Conservation (phyloP, 2,888 invertebrate species). For the Andrena fulva region DNA sequence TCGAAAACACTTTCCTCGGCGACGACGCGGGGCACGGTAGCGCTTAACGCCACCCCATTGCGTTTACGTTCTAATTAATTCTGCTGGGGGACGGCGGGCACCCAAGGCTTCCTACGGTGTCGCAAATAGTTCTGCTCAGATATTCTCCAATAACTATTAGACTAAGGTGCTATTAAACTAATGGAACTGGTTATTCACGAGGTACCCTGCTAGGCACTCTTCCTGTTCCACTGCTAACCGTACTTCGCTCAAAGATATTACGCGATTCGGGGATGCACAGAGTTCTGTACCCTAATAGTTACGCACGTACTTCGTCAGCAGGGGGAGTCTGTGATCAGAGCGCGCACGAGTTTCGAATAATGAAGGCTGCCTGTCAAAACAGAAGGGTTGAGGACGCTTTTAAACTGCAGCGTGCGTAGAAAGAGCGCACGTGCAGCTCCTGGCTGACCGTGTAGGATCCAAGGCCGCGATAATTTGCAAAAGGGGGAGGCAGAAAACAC, state of each 20-base stretch:
- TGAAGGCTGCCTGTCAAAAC: too few relatives aligned
- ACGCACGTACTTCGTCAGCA: too few relatives aligned
- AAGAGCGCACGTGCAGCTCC: conserved; percentile 59
- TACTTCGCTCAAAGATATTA: too few relatives aligned
- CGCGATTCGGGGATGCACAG: too few relatives aligned
- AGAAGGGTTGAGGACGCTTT: not conserved
- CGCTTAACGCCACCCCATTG: conserved; percentile 1
- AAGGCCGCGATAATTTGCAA: conserved; percentile 75
- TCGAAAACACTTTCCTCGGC: conserved; percentile 63
- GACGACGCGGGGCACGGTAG: conserved; percentile 1
- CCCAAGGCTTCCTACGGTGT: not conserved
- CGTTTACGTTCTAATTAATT: conserved; percentile 55
- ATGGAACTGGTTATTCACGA: too few relatives aligned
- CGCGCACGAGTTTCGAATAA: too few relatives aligned
- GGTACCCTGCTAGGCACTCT: too few relatives aligned
- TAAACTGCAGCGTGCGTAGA: conserved; percentile 2
- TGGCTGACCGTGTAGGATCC: conserved; percentile 52
- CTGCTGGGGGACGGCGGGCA: not conserved
- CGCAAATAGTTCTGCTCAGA: not conserved
- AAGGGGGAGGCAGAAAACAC: conserved; percentile 59
- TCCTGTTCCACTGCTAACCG: too few relatives aligned
- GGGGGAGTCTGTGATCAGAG: too few relatives aligned
- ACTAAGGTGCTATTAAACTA: not conserved
- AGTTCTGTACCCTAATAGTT: too few relatives aligned
- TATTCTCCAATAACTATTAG: not conserved